Base-by-base conservation (phyloP, 1,140 invertebrate genomes). In the Druon quercuslanigerum region DNA sequence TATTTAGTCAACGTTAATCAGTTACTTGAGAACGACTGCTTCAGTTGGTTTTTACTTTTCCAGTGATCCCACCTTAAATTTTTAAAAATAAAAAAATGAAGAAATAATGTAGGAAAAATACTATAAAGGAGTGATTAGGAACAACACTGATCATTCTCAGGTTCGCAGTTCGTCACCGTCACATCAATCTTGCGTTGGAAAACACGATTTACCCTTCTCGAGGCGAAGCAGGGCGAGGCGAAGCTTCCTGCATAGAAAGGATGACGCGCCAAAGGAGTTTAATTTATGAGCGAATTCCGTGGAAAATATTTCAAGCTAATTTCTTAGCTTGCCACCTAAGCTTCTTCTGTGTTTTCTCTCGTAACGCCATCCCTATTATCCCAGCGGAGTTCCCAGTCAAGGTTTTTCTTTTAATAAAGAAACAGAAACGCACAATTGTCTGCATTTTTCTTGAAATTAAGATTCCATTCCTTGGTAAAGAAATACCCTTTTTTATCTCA, bases 301-400 rank as follows among this genome's bases (percentile, higher is more conserved):
- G 60, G 73, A 76, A 84, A 85, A 86, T 80, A 76, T 85, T 86
- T 77, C 83, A 79, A 70, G 80, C 78, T 86, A 86, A 87, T 87
- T 87, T 87, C 74, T 75, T 74, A 77, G 75, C 73, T 60, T n/a
- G 25, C 14, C 7, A 66, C 13, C 60, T 40, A 66, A 66, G 33
- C 60, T 40, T 66, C 14, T 20, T 16, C 40, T 33, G 60, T 66
- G 14, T 33, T 66, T 33, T 40, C 5, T 25, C 25, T 66, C 14
- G 13, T 66, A 40, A 66, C 25, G 46, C 60, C 40, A 46, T 46
- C 40, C 13, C 25, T 25, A 66, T 66, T 66, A 66, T 66, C 60
- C 14, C n/a, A 16, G 16, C 33, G n/a, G 33, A 66, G 60, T 66
- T 40, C 8, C 60, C 33, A 33, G 3, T 5, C 25, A 1, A 25